Conservation (phyloP, 2,888 invertebrate species). For the Eupithecia subfuscata region DNA sequence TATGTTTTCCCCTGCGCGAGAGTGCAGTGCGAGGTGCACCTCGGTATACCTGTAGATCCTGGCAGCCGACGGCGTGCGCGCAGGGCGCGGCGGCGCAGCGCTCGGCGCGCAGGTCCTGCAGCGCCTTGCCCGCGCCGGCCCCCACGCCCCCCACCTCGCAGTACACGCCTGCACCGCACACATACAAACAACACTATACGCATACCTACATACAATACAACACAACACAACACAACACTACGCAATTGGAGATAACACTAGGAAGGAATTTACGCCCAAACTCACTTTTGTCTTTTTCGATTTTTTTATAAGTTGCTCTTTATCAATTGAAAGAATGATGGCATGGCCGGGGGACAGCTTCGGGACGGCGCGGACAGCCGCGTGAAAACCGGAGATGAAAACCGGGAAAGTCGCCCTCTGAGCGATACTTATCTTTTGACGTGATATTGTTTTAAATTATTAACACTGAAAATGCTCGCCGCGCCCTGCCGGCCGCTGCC, state of each 20-base stretch:
- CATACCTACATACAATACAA: not conserved
- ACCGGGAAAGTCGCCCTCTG: not conserved
- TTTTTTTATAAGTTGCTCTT: not conserved
- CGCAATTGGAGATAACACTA: not conserved
- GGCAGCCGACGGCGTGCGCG: slow-evolving; percentile 84
- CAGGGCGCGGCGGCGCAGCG: slow-evolving; percentile 85
- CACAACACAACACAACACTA: not conserved
- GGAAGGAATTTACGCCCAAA: not conserved
- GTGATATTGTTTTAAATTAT: not conserved
- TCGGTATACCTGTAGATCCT: slow-evolving; percentile 71
- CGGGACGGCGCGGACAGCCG: not conserved
- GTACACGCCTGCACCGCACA: slow-evolving; percentile 75
- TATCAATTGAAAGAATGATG: not conserved
- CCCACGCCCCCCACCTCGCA: slow-evolving; percentile 73
- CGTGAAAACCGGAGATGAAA: not conserved
- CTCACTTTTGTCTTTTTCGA: too few relatives aligned
- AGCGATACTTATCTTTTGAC: not conserved
- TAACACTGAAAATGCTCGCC: too few relatives aligned
- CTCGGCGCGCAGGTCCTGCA: slow-evolving; percentile 68
- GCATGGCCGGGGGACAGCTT: not conserved
- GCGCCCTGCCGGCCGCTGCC: too few relatives aligned
- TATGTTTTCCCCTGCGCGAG: not conserved
- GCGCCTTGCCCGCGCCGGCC: slow-evolving; percentile 64
- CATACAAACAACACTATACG: slow-evolving; percentile 14
- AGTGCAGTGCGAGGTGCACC: slow-evolving; percentile 72